Evolutionary conservation across 1,140 invertebrate genomes (phyloP).

Genomic region (Drosophila tsacasi): DNA sequence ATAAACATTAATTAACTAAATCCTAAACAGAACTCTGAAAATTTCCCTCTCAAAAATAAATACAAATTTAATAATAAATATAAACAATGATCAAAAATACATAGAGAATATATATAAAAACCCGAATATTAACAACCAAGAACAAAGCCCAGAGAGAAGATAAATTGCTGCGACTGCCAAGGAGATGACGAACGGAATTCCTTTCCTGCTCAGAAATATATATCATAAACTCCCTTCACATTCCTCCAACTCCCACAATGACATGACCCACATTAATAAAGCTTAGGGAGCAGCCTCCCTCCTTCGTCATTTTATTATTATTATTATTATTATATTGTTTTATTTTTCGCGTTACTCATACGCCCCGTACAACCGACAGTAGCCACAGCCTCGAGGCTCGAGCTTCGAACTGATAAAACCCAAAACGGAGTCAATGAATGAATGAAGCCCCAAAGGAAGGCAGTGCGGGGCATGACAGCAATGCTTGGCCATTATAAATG

Average conservation of each 20-base stretch:
- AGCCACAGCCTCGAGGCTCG: slow-evolving; percentile 45
- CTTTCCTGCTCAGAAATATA: slow-evolving; percentile 12
- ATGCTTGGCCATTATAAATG: slow-evolving; percentile 70
- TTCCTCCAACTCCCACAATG: slow-evolving; percentile 20
- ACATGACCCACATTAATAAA: slow-evolving; percentile 54
- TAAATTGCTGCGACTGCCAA: slow-evolving; percentile 3
- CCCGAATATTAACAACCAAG: not conserved
- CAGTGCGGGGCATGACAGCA: slow-evolving; percentile 20
- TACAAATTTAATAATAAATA: not conserved
- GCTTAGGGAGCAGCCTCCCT: slow-evolving; percentile 16
- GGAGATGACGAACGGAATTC: slow-evolving; percentile 20
- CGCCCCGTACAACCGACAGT: slow-evolving; percentile 62
- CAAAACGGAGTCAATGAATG: slow-evolving; percentile 20
- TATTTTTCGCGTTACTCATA: slow-evolving; percentile 54
- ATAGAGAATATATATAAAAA: not conserved
- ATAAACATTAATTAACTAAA: too few relatives aligned
- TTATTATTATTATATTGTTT: slow-evolving; percentile 1
- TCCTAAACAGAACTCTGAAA: not conserved
- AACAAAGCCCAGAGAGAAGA: slow-evolving; percentile 2
- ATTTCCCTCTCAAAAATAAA: not conserved
- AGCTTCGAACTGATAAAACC: slow-evolving; percentile 29
- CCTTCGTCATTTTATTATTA: not conserved
- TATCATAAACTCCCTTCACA: slow-evolving; percentile 5
- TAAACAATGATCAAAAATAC: not conserved
- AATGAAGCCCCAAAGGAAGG: slow-evolving; percentile 4